Percentiles rank a stretch among this genome's conserved stretches.
phyloP scores from a whole-genome alignment of 2,888 invertebrate species.

The Drosophila engyochracea region DNA sequence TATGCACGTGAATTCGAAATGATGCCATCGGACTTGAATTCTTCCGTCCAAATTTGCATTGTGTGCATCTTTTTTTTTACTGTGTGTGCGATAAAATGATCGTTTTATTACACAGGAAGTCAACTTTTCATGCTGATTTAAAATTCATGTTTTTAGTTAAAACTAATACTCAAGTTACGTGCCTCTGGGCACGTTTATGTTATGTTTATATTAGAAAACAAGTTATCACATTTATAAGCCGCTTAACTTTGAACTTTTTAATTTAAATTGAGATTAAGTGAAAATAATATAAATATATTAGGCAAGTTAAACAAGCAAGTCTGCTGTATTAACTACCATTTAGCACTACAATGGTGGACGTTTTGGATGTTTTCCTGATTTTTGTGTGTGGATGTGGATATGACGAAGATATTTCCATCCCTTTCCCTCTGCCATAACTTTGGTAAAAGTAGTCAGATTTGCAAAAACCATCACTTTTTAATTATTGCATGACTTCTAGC shows the following conservation, averaged over 20 bases:
- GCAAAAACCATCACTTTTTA: background rate
- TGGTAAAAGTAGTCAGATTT: background rate
- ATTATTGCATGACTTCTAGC: background rate
- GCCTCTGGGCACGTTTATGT: background rate
- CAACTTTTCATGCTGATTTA: background rate
- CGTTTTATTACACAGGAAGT: constrained; percentile 45
- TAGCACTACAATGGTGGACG: background rate
- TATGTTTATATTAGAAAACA: background rate
- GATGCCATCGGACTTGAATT: background rate
- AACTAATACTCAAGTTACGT: background rate
- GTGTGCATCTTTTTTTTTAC: constrained; percentile 20
- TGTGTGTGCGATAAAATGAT: constrained; percentile 7
- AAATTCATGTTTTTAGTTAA: constrained; percentile 4
- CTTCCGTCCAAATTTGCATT: constrained; percentile 25
- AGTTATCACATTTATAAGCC: constrained; percentile 7
- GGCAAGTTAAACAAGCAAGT: background rate
- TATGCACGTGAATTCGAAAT: constrained; percentile 51
- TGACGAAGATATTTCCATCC: background rate
- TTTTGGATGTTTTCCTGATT: background rate
- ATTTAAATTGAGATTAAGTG: background rate
- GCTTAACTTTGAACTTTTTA: constrained; percentile 2
- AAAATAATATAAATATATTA: background rate
- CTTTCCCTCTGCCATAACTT: background rate
- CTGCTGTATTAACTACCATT: background rate
- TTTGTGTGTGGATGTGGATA: background rate